These are phyloP conservation scores for Loxodonta africana DNA, from an alignment of 2,113 vertebrate genomes.

Conservation along the genomic window DNA sequence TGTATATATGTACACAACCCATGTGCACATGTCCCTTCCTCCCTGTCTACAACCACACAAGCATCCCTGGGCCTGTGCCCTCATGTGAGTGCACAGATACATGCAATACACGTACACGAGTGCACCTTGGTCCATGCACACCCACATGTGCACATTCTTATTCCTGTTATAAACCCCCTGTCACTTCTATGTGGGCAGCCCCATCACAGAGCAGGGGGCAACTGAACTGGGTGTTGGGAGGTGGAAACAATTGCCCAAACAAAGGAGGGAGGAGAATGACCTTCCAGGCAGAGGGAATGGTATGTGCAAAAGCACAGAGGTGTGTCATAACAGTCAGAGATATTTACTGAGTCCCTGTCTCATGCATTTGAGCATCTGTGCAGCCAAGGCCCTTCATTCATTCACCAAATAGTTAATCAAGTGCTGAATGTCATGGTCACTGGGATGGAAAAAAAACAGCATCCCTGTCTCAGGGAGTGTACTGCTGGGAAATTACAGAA, in stretches of 20 bases:
- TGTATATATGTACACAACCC: not conserved
- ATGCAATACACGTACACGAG: not conserved
- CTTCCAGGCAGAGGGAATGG: not conserved
- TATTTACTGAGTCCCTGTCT: not conserved
- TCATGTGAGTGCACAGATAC: not conserved
- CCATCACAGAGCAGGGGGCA: not conserved
- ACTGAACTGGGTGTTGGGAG: not conserved
- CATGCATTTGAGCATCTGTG: not conserved
- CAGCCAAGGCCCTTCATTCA: not conserved
- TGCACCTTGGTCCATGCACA: not conserved
- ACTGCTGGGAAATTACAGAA: slow-evolving; percentile 10
- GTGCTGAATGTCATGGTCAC: not conserved
- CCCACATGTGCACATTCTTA: not conserved
- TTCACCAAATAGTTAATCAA: not conserved
- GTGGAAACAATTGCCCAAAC: not conserved
- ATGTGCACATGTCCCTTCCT: rapidly evolving
- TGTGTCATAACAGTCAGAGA: not conserved
- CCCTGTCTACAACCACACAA: not conserved
- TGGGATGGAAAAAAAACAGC: not conserved
- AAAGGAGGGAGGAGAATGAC: not conserved
- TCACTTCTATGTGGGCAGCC: not conserved
- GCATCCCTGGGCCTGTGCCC: not conserved
- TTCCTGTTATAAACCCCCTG: not conserved
- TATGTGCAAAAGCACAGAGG: not conserved
- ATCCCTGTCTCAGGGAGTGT: not conserved